A percentile compares a stretch with the other conserved stretches of the same genome.
Evolutionary conservation across 2,113 vertebrate genomes (phyloP).

Genomic region (Osmerus mordax): DNA sequence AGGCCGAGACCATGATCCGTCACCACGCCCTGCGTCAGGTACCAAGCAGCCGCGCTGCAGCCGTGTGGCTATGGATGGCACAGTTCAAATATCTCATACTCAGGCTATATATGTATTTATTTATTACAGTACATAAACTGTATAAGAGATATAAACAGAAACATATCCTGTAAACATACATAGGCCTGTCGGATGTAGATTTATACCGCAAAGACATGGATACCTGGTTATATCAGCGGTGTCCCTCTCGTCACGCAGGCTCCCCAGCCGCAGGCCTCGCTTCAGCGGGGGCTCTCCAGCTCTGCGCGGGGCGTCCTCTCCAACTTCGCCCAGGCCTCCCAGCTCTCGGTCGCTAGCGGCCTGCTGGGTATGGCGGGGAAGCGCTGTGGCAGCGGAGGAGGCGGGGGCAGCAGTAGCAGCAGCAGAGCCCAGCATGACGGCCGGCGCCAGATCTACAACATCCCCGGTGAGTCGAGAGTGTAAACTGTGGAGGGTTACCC

Average conservation of each 20-base stretch:
- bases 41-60: slow-evolving; percentile 9
- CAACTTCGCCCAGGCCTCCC: slow-evolving; percentile 94
- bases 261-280: slow-evolving; percentile 85
- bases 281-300: slow-evolving; percentile 89
- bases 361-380: slow-evolving; percentile 90
- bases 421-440: slow-evolving; percentile 70
- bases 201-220: too few species aligned
- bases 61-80: background rate
- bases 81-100: too few species aligned
- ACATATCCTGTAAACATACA: too few species aligned
- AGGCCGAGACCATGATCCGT: slow-evolving; percentile 88
- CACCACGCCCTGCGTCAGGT: slow-evolving; percentile 95
- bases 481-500: too few species aligned
- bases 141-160: background rate
- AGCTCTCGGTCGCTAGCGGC: slow-evolving; percentile 89
- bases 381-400: slow-evolving; percentile 60
- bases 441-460: slow-evolving; percentile 77
- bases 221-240: background rate
- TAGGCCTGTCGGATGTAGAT: too few species aligned
- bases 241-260: slow-evolving; percentile 64
- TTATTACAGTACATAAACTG: background rate
- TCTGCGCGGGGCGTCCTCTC: slow-evolving; percentile 92
- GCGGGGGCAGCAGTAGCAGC: slow-evolving; percentile 41
- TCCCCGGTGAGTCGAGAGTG: slow-evolving; percentile 63
- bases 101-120: too few species aligned